Evolutionary conservation across 2,113 vertebrate genomes (phyloP).

Genomic region (Gasterosteus nipponicus): DNA sequence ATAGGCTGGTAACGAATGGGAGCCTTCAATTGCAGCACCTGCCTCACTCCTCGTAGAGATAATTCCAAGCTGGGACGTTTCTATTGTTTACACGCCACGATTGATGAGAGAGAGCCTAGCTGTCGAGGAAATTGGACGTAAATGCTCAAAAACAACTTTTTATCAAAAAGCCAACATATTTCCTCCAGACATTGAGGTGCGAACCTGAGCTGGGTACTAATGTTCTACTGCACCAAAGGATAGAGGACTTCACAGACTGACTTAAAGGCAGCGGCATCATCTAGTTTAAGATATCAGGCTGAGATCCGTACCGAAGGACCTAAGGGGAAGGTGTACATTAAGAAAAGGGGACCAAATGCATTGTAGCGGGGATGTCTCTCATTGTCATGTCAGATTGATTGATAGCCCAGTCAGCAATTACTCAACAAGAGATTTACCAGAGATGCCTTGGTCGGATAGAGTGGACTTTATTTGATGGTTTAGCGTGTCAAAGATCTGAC

Average conservation of each 20-base stretch:
- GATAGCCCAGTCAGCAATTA: background rate
- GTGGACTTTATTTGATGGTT: background rate
- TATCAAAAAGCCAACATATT: background rate
- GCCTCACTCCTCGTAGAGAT: constrained; percentile 27
- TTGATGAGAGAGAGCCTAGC: constrained; percentile 34
- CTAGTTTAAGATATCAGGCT: background rate
- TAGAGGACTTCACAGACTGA: background rate
- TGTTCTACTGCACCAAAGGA: background rate
- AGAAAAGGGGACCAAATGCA: background rate
- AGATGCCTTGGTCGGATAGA: background rate
- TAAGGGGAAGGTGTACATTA: background rate
- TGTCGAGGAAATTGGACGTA: constrained; percentile 17
- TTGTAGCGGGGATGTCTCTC: background rate
- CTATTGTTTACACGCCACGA: constrained; percentile 13
- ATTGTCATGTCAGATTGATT: background rate
- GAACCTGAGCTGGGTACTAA: background rate
- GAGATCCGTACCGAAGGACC: background rate
- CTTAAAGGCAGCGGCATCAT: background rate
- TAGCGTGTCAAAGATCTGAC: background rate
- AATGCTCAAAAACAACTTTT: constrained; percentile 23
- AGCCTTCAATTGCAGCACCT: constrained; percentile 36
- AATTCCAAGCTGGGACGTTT: constrained; percentile 24
- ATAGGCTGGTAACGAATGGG: constrained; percentile 30
- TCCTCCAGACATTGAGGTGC: background rate
- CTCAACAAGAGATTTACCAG: background rate